Base-by-base conservation (phyloP, 1,140 invertebrate species). In the Bombus soroeensis region DNA sequence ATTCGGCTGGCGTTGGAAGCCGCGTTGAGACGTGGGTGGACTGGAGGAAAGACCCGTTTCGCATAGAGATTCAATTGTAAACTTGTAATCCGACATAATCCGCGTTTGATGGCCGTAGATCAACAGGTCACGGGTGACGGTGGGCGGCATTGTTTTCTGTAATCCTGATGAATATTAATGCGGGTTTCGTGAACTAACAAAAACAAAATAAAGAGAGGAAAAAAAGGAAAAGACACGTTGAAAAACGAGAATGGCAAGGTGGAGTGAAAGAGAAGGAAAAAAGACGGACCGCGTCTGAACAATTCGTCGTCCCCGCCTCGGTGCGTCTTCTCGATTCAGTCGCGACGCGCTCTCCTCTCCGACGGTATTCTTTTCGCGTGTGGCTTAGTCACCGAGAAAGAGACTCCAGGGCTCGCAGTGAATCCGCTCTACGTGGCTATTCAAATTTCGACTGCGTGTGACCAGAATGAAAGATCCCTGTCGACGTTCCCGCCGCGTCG, bases 121-220 rank as follows among this genome's bases (percentile, higher is more conserved):
- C 92, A 93, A 93, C 93, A 93, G 93, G 93, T 93, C 92, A 91
- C 74, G 89, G 89, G 92, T 92, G 90, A 73, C 85, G 89, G 89
- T 94, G 92, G 93, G 90, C 92, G 91, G 92, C 88, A 93, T 93
- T 93, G 92, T 93, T 93, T 93, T 92, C 91, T 91, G 91, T 94
- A 93, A 94, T 94, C 90, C 92, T 92, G 92, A 93, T 93, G 93
- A 94, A 94, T 94, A 94, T 94, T 94, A 94, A 94, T 94, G 92
- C 83, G 66, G 89, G 82, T 92, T 90, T 89, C 86, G 90, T 85
- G 85, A 91, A 92, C 91, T 68, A 22, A 68, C 32, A 15, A 37
- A 25, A 34, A 37, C 8, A 37, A 37, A 34, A 66, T 15, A 34
- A 18, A 18, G 13, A 32, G n/a, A 53, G 10, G 25, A 4, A 32